Evolutionary conservation across 2,797 vertebrate species (phyloP), one percentile per base, ranked within the genome.

Genomic region (Enteromius thamalakanensis): DNA sequence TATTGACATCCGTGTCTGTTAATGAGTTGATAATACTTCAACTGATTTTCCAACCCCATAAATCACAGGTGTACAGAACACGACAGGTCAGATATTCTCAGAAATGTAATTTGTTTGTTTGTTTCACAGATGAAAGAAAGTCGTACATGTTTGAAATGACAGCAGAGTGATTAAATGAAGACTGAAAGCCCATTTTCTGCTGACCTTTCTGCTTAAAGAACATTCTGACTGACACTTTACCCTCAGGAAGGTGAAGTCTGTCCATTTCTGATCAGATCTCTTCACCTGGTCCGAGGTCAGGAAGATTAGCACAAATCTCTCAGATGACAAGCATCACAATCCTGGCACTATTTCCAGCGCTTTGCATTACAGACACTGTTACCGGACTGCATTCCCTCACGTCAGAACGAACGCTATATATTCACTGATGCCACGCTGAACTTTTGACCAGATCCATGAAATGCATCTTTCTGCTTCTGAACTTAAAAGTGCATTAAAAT

Each of bases 271-370:
- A 58, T 17, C 72, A n/a, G 34, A 23, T 29, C 15, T 37, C 21
- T 19, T 42, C 37, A 11, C 53, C 60, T 84, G 87, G 86, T 80
- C 89, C 72, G 90, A 93, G 92, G 92, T 92, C 91, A 91, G 88
- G 86, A 79, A 91, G 92, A 91, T 93, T 93, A 92, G 80, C 91
- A 89, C 90, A 91, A 88, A 91, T 79, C 89, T 87, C 83, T 84
- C 89, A 82, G 45, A 84, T 87, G 80, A 86, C 68, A 87, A 77
- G 72, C 80, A 86, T 85, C 84, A 80, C 8, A 83, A 83, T 82
- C 26, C 26, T 14, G 2, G 47, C 74, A 81, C 90, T 93, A 92
- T 93, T 92, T 92, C 80, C 84, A 90, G 88, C 14, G 53, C 37
- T 47, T 5, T 37, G 78, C 85, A 88, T 85, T 75, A 74, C 86